Base-by-base conservation (phyloP, 2,113 vertebrate genomes). In the Myxocyprinus asiaticus region DNA sequence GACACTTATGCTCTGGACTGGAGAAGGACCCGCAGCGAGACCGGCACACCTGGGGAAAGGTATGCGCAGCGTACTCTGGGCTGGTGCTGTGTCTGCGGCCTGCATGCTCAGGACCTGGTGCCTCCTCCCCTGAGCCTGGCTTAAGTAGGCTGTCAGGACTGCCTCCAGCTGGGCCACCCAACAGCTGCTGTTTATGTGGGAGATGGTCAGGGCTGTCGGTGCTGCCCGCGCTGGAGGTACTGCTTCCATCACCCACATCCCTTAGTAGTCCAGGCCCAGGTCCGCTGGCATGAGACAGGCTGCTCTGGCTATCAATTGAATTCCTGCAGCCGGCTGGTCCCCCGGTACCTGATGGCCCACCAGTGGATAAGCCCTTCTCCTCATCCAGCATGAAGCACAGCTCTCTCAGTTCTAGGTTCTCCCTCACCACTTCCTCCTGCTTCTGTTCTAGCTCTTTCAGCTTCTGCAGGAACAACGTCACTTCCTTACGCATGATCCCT, bases 371-470 rank as follows among this genome's bases (percentile, higher is more conserved):
- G 33, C 93, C 93, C 74, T 95, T 94, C 82, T 98, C 97, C 81
- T 98, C 97, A 33, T 98, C 97, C 85, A 98, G 90, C 93, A 99
- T 86, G 78, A 98, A 90, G 3, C 97, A 99, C 81, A 98, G 86
- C 80, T 99, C 97, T 87, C 95, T 98, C 75, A 99, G 93, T 87
- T 98, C 97, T 91, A 95, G 77, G 86, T 99, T 99, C 82, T 98
- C 97, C 79, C 94, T 94, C 51, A 99, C 91, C 17, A 99, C 93
- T 78, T 98, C 97, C 64, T 93, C 92, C 85, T 99, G 97, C 74
- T 90, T 94, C 85, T 94, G 91, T 87, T 99, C 97, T 85, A 99
- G 88, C 79, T 99, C 97, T 73, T 96, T 96, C 71, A 98, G 91
- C 88, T 97, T 97, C 88, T 96, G 97, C 79, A 98, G 87, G 87